Percentiles rank a stretch among this genome's conserved stretches.
These are phyloP conservation scores for Thaleichthys pacificus DNA, from an alignment of 2,797 vertebrate genomes.

Conservation along the genomic window DNA sequence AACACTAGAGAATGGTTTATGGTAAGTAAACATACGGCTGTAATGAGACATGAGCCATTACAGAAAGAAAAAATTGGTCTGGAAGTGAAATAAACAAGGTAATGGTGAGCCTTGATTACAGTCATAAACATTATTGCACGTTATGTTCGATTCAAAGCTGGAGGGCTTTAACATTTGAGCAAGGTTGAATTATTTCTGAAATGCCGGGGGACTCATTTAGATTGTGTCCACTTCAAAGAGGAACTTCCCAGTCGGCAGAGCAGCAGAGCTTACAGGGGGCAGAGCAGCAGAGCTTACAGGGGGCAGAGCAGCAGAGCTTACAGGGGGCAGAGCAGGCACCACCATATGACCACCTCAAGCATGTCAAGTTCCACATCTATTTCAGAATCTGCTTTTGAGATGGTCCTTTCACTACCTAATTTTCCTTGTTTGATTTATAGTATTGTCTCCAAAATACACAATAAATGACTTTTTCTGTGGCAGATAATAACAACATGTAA, in stretches of 20 bases:
- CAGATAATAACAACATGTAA: too few species aligned
- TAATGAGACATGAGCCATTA: constrained; percentile 52
- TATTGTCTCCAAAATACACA: too few species aligned
- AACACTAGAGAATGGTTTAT: constrained; percentile 15
- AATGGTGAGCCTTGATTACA: constrained; percentile 38
- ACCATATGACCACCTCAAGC: neutral
- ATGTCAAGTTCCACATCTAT: neutral
- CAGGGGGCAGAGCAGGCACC: too few species aligned
- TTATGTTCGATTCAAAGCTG: constrained; percentile 19
- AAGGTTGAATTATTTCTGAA: constrained; percentile 21
- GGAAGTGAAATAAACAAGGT: constrained; percentile 48
- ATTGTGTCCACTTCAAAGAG: constrained; percentile 1
- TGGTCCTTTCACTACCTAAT: neutral
- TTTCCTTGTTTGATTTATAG: neutral
- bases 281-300: too few species aligned
- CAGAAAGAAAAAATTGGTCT: constrained; percentile 18
- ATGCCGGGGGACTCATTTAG: constrained; percentile 9
- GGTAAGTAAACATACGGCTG: constrained; percentile 51
- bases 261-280: too few species aligned
- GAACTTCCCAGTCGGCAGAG: neutral
- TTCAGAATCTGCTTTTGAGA: neutral
- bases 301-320: neutral
- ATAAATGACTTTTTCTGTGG: too few species aligned
- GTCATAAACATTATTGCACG: constrained; percentile 45
- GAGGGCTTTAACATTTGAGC: constrained; percentile 21